Evolutionary conservation across 2,888 invertebrate species (phyloP).

Genomic region (Melinaea marsaeus): DNA sequence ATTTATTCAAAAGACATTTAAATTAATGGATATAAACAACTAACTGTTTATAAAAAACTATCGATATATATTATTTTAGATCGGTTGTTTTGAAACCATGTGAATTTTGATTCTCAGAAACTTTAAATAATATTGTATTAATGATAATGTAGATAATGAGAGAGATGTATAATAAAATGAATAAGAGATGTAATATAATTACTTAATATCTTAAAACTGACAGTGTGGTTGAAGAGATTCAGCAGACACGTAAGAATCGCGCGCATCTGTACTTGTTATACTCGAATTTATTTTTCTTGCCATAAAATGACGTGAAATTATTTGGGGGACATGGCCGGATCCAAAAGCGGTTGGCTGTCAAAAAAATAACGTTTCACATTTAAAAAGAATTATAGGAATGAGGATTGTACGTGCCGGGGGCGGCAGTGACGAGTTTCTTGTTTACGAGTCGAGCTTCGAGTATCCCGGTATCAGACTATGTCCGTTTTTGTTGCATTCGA

Average conservation of each 20-base stretch:
- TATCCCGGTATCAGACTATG: not conserved
- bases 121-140: no score
- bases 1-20: no score
- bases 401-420: constrained; percentile 55
- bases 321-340: constrained; percentile 43
- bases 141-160: no score
- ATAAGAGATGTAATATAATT: not conserved
- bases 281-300: constrained; percentile 26
- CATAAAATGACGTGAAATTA: constrained; percentile 51
- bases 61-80: no score
- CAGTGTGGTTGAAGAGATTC: not conserved
- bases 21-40: no score
- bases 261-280: constrained; percentile 12
- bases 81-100: no score
- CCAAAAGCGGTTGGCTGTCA: constrained; percentile 56
- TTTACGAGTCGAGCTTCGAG: constrained; percentile 14
- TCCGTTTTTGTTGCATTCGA: not conserved
- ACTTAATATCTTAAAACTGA: not conserved
- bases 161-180: no score
- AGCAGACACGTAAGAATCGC: not conserved
- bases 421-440: constrained; percentile 31
- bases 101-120: no score
- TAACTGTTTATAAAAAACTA: no score
- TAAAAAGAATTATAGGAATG: constrained; percentile 69
- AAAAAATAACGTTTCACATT: constrained; percentile 69